These are phyloP conservation scores for Dicyrtomina minuta DNA, from an alignment of 2,888 invertebrate species.

Conservation along the genomic window DNA sequence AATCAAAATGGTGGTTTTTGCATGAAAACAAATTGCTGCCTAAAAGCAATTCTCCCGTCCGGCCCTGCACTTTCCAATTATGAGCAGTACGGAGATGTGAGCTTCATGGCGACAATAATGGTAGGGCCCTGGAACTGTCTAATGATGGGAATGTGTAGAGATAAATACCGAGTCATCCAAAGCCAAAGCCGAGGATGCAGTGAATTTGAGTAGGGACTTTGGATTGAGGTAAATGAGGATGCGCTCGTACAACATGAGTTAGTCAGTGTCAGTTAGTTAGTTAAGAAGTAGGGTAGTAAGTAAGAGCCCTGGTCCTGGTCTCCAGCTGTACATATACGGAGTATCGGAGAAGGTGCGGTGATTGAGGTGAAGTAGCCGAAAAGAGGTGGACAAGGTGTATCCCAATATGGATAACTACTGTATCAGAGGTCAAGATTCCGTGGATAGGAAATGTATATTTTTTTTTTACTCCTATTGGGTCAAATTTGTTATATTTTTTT, in stretches of 20 bases:
- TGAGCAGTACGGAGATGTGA: too few species aligned
- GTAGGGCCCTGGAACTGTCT: too few species aligned
- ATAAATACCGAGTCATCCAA: too few species aligned
- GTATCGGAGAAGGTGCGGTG: conserved; percentile 25
- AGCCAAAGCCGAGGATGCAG: too few species aligned
- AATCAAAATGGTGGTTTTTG: too few species aligned
- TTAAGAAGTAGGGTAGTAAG: neutral
- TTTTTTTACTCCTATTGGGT: conserved; percentile 5
- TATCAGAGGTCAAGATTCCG: conserved; percentile 52
- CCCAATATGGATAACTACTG: conserved; percentile 52
- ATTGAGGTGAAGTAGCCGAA: conserved; percentile 41
- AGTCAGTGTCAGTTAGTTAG: neutral
- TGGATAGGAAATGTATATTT: conserved; percentile 12
- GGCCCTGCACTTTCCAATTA: too few species aligned
- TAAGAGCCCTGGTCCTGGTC: too few species aligned
- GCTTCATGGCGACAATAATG: too few species aligned
- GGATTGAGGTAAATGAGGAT: neutral
- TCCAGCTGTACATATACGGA: neutral
- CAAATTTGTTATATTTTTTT: neutral
- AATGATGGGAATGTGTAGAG: too few species aligned
- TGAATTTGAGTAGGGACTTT: neutral
- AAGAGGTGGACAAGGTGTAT: conserved; percentile 50
- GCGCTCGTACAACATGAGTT: too few species aligned
- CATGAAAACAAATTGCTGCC: too few species aligned
- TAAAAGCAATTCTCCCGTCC: too few species aligned